Evolutionary conservation across 30 jellyfish, hydroid and myxozoan genomes (phyloP), one percentile per base, ranked within the genome.

Genomic region (Aurelia coerulea): DNA sequence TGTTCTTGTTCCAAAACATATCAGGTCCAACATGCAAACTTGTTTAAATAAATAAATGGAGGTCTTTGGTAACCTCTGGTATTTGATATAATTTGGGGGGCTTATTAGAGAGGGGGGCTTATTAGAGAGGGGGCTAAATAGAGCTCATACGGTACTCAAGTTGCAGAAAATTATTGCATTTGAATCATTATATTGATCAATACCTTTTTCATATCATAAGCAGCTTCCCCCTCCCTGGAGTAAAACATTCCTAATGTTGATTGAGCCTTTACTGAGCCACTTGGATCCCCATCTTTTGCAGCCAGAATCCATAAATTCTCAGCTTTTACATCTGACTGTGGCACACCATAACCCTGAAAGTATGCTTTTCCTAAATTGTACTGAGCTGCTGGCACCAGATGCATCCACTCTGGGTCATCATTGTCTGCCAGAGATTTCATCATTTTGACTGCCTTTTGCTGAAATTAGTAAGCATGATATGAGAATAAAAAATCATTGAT

Each of bases 231-330:
- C 11, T 75, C 66, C 72, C 99, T 79, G 64, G 99, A 95, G 65
- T 95, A 95, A 67, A 89, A 95, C 99, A 95, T 95, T 68, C 92
- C 99, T 18, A 95, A 86, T 11, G 91, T 90, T 7, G 98, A 31
- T 78, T 79, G 94, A 13, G 99, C 99, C 71, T 90, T 84, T n/a
- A 90, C 92, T 14, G 97, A 95, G 2, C 99, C 99, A 58, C 73
- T 87, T 12, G 88, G 92, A 34, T 89, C 75, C 8, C 99, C 97
- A 75, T 89, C 97, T 54, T 88, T 87, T 5, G 97, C 97, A 37
- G 99, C 95, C 15, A 59, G 88, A 9, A 90, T 75, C 99, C 99
- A 95, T 83, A 88, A 84, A 17, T 2, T 53, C 58, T 95, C 99
- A 62, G 99, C 99, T 75, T 74, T 87, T 65, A 52, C 79, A 31